These are phyloP conservation scores for Dicerorhinus sumatrensis DNA, from an alignment of 2,113 vertebrate species.

Conservation along the genomic window DNA sequence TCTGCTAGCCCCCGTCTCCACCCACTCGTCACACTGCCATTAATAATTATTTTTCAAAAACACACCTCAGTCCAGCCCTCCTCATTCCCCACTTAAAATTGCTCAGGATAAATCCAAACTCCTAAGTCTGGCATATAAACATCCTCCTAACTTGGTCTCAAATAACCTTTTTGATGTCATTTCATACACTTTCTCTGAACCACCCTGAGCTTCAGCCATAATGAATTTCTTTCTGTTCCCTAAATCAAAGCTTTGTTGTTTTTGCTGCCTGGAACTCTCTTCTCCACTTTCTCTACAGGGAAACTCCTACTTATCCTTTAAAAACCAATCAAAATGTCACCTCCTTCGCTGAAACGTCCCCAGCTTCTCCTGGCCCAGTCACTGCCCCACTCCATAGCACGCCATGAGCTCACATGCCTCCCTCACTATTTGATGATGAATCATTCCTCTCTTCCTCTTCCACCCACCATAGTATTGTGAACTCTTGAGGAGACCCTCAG, in stretches of 20 bases:
- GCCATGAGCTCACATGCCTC: neutral
- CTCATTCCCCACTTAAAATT: neutral
- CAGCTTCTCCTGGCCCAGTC: neutral
- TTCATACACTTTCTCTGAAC: neutral
- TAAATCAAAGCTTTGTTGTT: neutral
- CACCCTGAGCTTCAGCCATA: neutral
- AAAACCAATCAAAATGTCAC: neutral
- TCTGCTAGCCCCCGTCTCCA: neutral
- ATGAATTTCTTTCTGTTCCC: conserved; percentile 30
- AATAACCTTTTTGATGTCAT: neutral
- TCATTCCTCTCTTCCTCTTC: neutral
- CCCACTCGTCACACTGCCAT: neutral
- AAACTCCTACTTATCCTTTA: conserved; percentile 30
- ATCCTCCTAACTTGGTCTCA: neutral
- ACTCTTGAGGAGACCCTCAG: neutral
- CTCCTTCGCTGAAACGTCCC: neutral
- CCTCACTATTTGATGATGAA: neutral
- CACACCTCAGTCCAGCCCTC: neutral
- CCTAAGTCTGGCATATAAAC: neutral
- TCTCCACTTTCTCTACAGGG: conserved; percentile 20
- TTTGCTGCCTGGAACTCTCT: neutral
- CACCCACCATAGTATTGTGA: neutral
- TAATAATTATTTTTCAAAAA: neutral
- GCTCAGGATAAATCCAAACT: neutral
- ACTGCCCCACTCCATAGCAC: neutral